Base-by-base conservation (phyloP, 2,113 vertebrate species). In the Gallinago undulata region DNA sequence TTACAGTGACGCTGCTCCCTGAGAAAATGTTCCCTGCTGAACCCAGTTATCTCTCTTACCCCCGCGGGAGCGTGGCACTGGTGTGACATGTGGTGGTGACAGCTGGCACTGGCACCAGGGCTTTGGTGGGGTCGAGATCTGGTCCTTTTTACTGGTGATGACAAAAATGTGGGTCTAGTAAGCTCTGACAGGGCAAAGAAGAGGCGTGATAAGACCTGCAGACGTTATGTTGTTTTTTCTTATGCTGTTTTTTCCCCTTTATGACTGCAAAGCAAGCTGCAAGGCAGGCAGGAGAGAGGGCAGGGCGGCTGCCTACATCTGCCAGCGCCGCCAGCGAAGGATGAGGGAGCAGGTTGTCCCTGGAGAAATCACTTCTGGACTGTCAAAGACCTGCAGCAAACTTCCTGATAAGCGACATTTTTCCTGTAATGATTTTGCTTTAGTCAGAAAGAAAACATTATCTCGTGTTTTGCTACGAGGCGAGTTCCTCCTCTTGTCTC, bases 21-120 rank as follows among this genome's bases (percentile, higher is more conserved):
- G 56, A 50, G 59, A 30, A 60, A 55, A 37, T 9, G 2, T 0
- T 41, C 76, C 43, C 33, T 3, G 1, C 45, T 60, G 77, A 51
- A 23, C 0, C 13, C 19, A 0, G 0, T 30, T 22, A 3, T 5
- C 14, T 62, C 56, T 24, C 28, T 13, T 16, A 6, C 7, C 30
- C 39, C 31, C 0, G 0, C 6, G 11, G 74, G 21, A 70, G 7
- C 0, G 10, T 57, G 79, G 18, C 67, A 30, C 78, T 33, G 24
- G 8, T 3, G 73, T 45, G 77, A 31, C 48, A 0, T 3, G 1
- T 41, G 57, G 69, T 2, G 7, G 19, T 14, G 63, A 63, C 23
- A n/a, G 43, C 82, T 72, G 41, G 56, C n/a, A 37, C 60, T 16
- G n/a, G 55, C 67, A 67, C 31, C 14, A 3, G 48, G 74, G 43